A percentile compares a stretch with the other conserved stretches of the same genome.
These are phyloP conservation scores for Brotogeris chrysoptera DNA, from an alignment of 2,797 vertebrate species.

Conservation along the genomic window DNA sequence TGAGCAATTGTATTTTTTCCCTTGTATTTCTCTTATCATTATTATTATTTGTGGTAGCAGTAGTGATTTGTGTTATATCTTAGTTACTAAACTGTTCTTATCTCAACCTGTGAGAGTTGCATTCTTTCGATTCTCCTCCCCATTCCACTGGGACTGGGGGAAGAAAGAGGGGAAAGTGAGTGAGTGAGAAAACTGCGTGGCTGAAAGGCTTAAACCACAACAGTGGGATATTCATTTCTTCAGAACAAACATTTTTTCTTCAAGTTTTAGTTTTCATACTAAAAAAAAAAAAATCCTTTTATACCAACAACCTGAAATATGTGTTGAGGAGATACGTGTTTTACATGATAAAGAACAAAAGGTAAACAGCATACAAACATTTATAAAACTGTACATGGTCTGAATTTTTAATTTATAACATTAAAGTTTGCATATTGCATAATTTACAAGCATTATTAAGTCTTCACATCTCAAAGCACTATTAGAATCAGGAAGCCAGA, in stretches of 20 bases:
- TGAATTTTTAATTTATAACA: not conserved
- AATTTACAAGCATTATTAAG: not conserved
- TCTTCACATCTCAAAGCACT: not conserved
- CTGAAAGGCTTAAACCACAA: too few relatives aligned
- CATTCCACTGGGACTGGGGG: too few relatives aligned
- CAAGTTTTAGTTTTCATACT: not conserved
- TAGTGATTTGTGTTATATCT: too few relatives aligned
- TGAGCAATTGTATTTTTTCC: too few relatives aligned
- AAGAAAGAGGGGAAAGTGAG: too few relatives aligned
- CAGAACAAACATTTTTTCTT: not conserved
- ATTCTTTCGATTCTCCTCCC: too few relatives aligned
- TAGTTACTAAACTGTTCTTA: too few relatives aligned
- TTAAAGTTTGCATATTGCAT: not conserved
- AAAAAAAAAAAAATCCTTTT: not conserved
- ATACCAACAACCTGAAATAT: not conserved
- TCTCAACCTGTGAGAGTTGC: too few relatives aligned
- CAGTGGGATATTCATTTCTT: slow-evolving; percentile 9
- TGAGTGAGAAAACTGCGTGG: too few relatives aligned
- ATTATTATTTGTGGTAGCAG: too few relatives aligned
- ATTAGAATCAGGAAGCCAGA: not conserved
- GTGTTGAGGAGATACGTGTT: fast-evolving
- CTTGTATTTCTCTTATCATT: too few relatives aligned
- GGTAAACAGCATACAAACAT: not conserved
- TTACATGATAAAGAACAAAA: not conserved
- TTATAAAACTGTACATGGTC: not conserved